Percentiles rank a stretch among this genome's conserved stretches.
Conservation (phyloP, 2,797 vertebrate genomes). For the Uromys caudimaculatus region DNA sequence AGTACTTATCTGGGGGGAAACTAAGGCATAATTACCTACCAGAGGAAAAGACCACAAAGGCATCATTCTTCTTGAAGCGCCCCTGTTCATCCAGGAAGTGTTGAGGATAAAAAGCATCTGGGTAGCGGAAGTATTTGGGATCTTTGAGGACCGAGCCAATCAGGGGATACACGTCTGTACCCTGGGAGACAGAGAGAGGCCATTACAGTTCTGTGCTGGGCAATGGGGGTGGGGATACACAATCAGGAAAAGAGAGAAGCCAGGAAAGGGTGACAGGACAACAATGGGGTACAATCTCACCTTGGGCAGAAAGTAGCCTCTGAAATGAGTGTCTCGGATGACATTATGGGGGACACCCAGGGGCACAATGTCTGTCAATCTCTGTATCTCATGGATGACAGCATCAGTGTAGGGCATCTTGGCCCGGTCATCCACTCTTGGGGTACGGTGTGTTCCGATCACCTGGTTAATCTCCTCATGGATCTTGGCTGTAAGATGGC, state of each 20-base stretch:
- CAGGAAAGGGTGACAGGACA: not conserved
- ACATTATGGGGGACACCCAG: slow-evolving; percentile 80
- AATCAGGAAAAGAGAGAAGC: not conserved
- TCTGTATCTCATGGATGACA: slow-evolving; percentile 84
- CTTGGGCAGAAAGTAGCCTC: slow-evolving; percentile 83
- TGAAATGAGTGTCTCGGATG: slow-evolving; percentile 77
- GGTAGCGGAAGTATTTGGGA: slow-evolving; percentile 79
- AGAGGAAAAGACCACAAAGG: slow-evolving; percentile 84
- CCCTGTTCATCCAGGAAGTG: slow-evolving; percentile 84
- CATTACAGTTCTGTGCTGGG: not conserved
- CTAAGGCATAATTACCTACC: slow-evolving; percentile 66
- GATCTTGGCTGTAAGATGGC: slow-evolving; percentile 74
- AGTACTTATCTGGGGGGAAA: not conserved
- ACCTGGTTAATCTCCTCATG: slow-evolving; percentile 81
- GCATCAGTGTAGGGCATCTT: slow-evolving; percentile 85
- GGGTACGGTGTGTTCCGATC: slow-evolving; percentile 76
- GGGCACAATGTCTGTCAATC: slow-evolving; percentile 80
- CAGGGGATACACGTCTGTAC: slow-evolving; percentile 77
- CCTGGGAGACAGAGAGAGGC: slow-evolving; percentile 58
- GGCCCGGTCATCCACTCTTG: slow-evolving; percentile 73
- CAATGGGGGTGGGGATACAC: accelerated
- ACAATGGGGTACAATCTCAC: not conserved
- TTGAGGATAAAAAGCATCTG: slow-evolving; percentile 80
- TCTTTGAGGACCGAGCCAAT: slow-evolving; percentile 83
- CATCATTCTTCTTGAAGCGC: slow-evolving; percentile 83